Evolutionary conservation across 2,888 invertebrate species (phyloP), one percentile per base, ranked within the genome.

Genomic region (Dugesia japonica): DNA sequence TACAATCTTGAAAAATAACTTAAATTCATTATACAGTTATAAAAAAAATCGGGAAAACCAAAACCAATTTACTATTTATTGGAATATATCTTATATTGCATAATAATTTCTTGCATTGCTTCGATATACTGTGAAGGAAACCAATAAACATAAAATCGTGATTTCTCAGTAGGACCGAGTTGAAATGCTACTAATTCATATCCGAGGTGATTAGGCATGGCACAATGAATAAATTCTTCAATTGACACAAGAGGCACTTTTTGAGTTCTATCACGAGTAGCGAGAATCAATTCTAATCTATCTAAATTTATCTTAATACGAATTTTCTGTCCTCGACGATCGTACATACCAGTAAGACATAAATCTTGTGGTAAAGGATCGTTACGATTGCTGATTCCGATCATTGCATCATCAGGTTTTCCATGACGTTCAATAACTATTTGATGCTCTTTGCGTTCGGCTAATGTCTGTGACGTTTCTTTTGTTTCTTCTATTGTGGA

Each of bases 61-160:
- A 31, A 7, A 31, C 31, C 31, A 13, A 31, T 31, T 31, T 56
- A n/a, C 23, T 56, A 56, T 56, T 56, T 56, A 56, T 56, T n/a
- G 56, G 56, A 56, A 56, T 9, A 56, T n/a, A 56, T 56, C n/a
- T 56, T 56, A 23, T 56, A 56, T 56, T 56, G 56, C 56, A 56
- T 56, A 56, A 56, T 56, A 23, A 56, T 56, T 9, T 56, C 56
- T n/a, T 56, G 38, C 26, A 93, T 92, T 80, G 92, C 91, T 82
- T 91, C 90, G 76, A 92, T 88, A 83, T 91, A 93, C 80, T 85
- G 85, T 73, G 91, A 91, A 13, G 92, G 93, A 72, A 93, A 92
- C 92, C 92, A 93, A 86, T 93, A 93, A 79, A 93, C 89, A 91
- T 92, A 93, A 85, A 92, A 92, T 80, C 91, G 87, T 31, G 92